These are phyloP conservation scores for Formicarius rufipectus DNA, from an alignment of 2,113 vertebrate genomes.

Conservation along the genomic window DNA sequence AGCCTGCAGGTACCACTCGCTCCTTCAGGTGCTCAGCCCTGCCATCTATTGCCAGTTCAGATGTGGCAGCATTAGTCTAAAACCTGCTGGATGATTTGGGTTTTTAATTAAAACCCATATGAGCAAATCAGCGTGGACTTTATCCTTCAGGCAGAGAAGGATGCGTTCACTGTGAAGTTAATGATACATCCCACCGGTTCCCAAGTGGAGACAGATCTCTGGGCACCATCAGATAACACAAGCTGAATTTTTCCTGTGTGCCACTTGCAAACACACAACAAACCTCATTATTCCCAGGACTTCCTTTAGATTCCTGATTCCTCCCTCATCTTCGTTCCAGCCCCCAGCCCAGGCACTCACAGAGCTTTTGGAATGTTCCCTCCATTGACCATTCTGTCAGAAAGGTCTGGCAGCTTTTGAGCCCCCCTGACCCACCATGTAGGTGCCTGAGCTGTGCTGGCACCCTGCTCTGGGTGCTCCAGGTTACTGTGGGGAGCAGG, in stretches of 20 bases:
- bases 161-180: not conserved
- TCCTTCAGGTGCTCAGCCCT: rapidly evolving
- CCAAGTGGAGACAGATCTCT: not conserved
- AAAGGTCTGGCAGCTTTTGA: not conserved
- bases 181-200: not conserved
- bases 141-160: not conserved
- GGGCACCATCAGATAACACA: not conserved
- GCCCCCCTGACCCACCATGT: not conserved
- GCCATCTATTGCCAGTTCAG: not conserved
- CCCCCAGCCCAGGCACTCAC: not conserved
- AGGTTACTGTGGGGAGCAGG: conserved; percentile 66
- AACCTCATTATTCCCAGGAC: not conserved
- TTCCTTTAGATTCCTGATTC: not conserved
- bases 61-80: not conserved
- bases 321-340: not conserved
- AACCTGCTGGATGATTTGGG: not conserved
- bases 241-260: not conserved
- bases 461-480: conserved; percentile 36
- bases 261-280: not conserved
- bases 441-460: not conserved
- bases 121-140: not conserved
- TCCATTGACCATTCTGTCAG: not conserved
- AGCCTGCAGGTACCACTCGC: not conserved
- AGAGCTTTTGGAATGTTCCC: not conserved
- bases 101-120: not conserved